These are phyloP conservation scores for Sceliomorpha sp. DNA, from an alignment of 2,888 invertebrate genomes.

Conservation along the genomic window DNA sequence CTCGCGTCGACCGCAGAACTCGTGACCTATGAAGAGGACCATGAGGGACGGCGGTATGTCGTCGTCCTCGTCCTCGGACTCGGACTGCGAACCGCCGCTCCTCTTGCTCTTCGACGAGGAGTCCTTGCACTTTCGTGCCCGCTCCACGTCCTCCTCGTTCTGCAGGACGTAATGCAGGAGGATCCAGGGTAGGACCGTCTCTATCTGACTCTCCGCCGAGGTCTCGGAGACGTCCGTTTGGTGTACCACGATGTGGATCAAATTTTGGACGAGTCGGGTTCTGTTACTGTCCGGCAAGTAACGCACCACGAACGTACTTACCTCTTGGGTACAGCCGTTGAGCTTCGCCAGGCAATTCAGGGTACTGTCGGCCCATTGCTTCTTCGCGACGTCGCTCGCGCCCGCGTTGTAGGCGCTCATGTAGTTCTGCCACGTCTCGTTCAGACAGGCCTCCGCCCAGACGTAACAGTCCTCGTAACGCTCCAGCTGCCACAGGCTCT, in stretches of 20 bases:
- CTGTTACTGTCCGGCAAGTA: conserved; percentile 83
- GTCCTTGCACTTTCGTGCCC: conserved; percentile 74
- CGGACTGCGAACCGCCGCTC: conserved; percentile 69
- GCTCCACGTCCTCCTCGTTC: conserved; percentile 86
- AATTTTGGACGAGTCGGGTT: conserved; percentile 86
- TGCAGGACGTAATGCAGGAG: conserved; percentile 90
- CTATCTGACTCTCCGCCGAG: conserved; percentile 84
- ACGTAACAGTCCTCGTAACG: conserved; percentile 85
- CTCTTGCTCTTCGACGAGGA: conserved; percentile 61
- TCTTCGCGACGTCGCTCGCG: conserved; percentile 44
- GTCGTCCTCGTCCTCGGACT: conserved; percentile 82
- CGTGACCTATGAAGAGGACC: conserved; percentile 91
- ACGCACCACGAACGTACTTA: conserved; percentile 81
- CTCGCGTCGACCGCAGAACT: conserved; percentile 88
- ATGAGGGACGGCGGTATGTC: conserved; percentile 87
- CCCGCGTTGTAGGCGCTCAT: conserved; percentile 71
- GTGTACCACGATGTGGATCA: conserved; percentile 88
- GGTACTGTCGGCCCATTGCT: conserved; percentile 81
- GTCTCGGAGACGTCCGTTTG: conserved; percentile 87
- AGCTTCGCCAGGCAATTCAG: conserved; percentile 80
- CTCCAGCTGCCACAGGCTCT: conserved; percentile 85
- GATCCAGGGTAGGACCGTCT: conserved; percentile 90
- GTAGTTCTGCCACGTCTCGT: conserved; percentile 87
- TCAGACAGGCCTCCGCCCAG: conserved; percentile 89
- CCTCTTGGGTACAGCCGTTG: conserved; percentile 82